phyloP scores from a whole-genome alignment of 2,797 vertebrate genomes.

The Smutsia temminckii region DNA sequence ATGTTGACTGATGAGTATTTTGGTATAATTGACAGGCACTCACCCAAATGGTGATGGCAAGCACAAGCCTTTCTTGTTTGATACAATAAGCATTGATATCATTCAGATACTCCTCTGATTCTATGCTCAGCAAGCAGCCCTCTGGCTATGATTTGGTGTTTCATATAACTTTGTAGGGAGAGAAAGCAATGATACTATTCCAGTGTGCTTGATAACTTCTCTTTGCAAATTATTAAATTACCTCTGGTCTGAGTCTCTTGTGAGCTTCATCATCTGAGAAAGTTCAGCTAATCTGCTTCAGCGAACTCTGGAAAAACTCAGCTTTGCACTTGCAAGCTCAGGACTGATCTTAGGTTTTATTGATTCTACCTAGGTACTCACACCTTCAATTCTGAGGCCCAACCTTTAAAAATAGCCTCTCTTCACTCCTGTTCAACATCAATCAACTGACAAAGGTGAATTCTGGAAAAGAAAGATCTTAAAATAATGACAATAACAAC shows the following conservation, averaged over 20 bases:
- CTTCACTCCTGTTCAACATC: not conserved
- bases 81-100: not conserved
- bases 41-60: not conserved
- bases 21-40: not conserved
- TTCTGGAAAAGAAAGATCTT: not conserved
- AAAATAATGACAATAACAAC: not conserved
- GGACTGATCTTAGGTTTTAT: not conserved
- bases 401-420: not conserved
- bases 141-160: conserved; percentile 40
- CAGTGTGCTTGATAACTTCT: not conserved
- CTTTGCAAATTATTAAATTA: conserved; percentile 36
- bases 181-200: not conserved
- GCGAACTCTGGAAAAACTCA: conserved; percentile 8
- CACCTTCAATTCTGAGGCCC: not conserved
- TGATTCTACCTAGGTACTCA: not conserved
- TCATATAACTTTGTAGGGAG: conserved; percentile 26
- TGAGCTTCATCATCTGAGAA: not conserved
- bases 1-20: not conserved
- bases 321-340: not conserved
- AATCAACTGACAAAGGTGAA: not conserved
- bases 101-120: not conserved
- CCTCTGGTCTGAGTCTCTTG: not conserved
- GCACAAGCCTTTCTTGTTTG: not conserved
- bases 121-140: not conserved
- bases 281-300: not conserved